These are phyloP conservation scores for Solen grandis DNA, from an alignment of 1,140 invertebrate genomes.

Conservation along the genomic window DNA sequence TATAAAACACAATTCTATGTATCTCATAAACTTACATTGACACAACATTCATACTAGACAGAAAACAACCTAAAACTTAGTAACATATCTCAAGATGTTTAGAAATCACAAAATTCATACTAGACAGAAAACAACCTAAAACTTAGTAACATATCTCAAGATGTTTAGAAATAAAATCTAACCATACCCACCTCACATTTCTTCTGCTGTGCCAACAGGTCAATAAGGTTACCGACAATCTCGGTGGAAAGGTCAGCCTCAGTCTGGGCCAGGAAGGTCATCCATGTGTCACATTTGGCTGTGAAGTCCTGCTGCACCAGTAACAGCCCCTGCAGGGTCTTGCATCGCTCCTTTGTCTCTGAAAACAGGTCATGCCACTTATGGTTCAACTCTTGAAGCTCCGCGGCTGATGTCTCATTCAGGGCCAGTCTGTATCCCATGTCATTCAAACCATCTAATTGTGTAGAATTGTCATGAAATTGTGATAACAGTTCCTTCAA, in stretches of 20 bases:
- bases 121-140: too few relatives aligned
- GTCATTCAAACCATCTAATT: conserved; percentile 69
- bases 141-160: too few relatives aligned
- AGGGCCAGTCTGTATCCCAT: conserved; percentile 75
- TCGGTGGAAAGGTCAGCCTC: conserved; percentile 73
- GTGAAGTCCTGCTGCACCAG: conserved; percentile 76
- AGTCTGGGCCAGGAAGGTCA: conserved; percentile 75
- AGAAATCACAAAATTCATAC: too few relatives aligned
- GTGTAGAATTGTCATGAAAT: conserved; percentile 66
- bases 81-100: too few relatives aligned
- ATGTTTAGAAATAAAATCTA: too few relatives aligned
- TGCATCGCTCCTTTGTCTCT: conserved; percentile 69
- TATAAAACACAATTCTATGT: too few relatives aligned
- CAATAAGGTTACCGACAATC: conserved; percentile 72
- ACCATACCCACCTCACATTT: conserved; percentile 71
- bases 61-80: too few relatives aligned
- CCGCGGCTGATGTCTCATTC: conserved; percentile 63
- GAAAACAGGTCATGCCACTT: conserved; percentile 70
- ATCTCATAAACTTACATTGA: too few relatives aligned
- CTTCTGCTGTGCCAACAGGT: conserved; percentile 73
- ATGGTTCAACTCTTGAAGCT: conserved; percentile 73
- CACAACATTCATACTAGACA: too few relatives aligned
- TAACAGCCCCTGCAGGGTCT: conserved; percentile 68
- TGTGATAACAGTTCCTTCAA: conserved; percentile 68
- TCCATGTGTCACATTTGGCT: conserved; percentile 78